Conservation (phyloP, 2,797 vertebrate genomes). For the Lindbergichthys nudifrons region DNA sequence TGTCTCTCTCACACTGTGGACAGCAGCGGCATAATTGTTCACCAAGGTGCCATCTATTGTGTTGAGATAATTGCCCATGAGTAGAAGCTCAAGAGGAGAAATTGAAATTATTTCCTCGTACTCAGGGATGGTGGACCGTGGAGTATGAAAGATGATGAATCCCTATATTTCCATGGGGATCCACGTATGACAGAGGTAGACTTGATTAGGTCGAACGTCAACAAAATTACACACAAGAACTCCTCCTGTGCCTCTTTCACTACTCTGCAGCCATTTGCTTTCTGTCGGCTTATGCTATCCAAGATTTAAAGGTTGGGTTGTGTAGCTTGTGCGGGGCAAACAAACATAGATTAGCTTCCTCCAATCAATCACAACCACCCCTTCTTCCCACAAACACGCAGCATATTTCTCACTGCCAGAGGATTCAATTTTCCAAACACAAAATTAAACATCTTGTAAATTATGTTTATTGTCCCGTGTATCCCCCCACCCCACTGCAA, state of each 20-base stretch:
- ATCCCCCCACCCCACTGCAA: conserved; percentile 62
- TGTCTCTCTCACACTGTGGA: conserved; percentile 56
- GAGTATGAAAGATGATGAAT: conserved; percentile 87
- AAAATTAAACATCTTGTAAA: conserved; percentile 81
- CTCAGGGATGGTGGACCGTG: conserved; percentile 80
- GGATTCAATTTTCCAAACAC: conserved; percentile 77
- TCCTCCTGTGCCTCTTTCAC: conserved; percentile 30
- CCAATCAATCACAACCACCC: conserved; percentile 61
- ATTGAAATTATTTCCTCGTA: conserved; percentile 86
- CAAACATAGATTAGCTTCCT: conserved; percentile 60
- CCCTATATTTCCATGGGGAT: conserved; percentile 85
- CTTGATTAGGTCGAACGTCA: conserved; percentile 80
- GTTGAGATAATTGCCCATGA: conserved; percentile 86
- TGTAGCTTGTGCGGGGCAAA: conserved; percentile 42
- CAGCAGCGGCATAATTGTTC: conserved; percentile 72
- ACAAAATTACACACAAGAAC: conserved; percentile 58
- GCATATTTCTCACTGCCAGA: conserved; percentile 44
- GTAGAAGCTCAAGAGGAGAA: conserved; percentile 86
- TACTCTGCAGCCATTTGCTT: conserved; percentile 8
- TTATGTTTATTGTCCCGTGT: conserved; percentile 75
- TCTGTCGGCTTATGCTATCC: conserved; percentile 18
- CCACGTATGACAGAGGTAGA: conserved; percentile 76
- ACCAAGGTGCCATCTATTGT: conserved; percentile 83
- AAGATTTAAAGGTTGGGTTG: conserved; percentile 54
- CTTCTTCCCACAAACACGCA: conserved; percentile 51